Percentiles rank a stretch among this genome's conserved stretches.
Conservation (phyloP, 2,888 invertebrate genomes). For the Cryptosula pallasiana region DNA sequence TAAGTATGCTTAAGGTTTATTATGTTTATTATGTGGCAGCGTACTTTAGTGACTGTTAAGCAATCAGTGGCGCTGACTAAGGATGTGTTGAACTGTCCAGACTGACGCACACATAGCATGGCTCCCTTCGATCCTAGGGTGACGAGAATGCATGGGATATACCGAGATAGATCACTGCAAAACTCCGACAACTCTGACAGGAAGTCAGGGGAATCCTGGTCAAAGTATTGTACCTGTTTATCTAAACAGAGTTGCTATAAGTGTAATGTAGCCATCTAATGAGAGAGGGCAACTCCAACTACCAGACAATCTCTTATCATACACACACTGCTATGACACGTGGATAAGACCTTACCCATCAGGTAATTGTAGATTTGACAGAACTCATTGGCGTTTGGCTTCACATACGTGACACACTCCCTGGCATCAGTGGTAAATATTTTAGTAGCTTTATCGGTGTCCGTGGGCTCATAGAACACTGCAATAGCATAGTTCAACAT, state of each 20-base stretch:
- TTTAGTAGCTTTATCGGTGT: conserved; percentile 69
- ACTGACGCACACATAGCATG: not conserved
- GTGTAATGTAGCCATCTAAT: too few species aligned
- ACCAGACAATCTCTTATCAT: too few species aligned
- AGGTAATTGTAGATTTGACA: conserved; percentile 60
- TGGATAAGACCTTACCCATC: not conserved
- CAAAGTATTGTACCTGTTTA: not conserved
- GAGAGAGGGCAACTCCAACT: too few species aligned
- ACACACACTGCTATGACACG: too few species aligned
- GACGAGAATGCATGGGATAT: not conserved
- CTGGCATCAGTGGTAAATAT: conserved; percentile 60
- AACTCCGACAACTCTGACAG: not conserved
- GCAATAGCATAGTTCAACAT: too few species aligned
- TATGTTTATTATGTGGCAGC: too few species aligned
- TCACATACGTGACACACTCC: conserved; percentile 59
- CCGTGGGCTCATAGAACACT: conserved; percentile 89
- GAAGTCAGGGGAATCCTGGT: not conserved
- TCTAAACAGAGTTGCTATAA: too few species aligned
- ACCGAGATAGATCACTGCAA: not conserved
- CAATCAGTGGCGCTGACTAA: too few species aligned
- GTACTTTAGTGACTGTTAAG: too few species aligned
- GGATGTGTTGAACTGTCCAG: not conserved
- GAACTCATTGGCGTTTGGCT: conserved; percentile 77
- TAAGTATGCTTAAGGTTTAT: too few species aligned
- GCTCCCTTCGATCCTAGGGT: conserved; percentile 6